phyloP scores from a whole-genome alignment of 2,797 vertebrate species.

The Thaleichthys pacificus region DNA sequence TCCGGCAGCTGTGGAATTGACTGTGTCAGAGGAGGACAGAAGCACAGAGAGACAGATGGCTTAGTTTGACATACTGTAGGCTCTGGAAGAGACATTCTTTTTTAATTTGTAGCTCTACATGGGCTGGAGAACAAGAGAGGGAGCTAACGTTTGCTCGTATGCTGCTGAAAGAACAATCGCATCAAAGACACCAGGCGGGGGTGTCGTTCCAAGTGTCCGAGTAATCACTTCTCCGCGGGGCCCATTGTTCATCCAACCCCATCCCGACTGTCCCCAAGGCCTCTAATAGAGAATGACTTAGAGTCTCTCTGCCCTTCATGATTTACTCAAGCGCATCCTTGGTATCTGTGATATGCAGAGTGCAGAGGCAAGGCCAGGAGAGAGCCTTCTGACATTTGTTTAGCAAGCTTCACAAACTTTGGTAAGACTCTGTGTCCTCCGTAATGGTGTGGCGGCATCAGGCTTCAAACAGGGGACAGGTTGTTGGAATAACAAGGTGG shows the following conservation, averaged over 20 bases:
- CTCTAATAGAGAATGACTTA: constrained; percentile 61
- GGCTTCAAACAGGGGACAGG: constrained; percentile 54
- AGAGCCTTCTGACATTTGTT: constrained; percentile 51
- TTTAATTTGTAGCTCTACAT: constrained; percentile 61
- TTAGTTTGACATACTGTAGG: constrained; percentile 65
- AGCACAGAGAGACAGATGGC: constrained; percentile 63
- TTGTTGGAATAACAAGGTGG: constrained; percentile 54
- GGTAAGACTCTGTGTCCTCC: constrained; percentile 33
- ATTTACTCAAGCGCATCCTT: constrained; percentile 58
- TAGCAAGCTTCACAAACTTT: constrained; percentile 56
- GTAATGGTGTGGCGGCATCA: constrained; percentile 37
- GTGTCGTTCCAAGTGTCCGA: constrained; percentile 66
- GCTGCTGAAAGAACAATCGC: constrained; percentile 54
- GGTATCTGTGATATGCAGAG: constrained; percentile 66
- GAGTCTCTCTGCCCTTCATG: constrained; percentile 44
- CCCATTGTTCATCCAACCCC: constrained; percentile 54
- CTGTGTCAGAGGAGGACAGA: constrained; percentile 47
- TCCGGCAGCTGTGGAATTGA: constrained; percentile 41
- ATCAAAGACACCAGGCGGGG: constrained; percentile 54
- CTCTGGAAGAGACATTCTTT: constrained; percentile 53
- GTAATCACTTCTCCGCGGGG: constrained; percentile 68
- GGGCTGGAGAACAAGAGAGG: constrained; percentile 48
- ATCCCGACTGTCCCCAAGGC: constrained; percentile 48
- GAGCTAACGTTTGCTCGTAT: constrained; percentile 27
- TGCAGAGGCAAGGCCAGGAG: constrained; percentile 50